Base-by-base conservation (phyloP, 2,888 invertebrate species). In the Dioctria rufipes region DNA sequence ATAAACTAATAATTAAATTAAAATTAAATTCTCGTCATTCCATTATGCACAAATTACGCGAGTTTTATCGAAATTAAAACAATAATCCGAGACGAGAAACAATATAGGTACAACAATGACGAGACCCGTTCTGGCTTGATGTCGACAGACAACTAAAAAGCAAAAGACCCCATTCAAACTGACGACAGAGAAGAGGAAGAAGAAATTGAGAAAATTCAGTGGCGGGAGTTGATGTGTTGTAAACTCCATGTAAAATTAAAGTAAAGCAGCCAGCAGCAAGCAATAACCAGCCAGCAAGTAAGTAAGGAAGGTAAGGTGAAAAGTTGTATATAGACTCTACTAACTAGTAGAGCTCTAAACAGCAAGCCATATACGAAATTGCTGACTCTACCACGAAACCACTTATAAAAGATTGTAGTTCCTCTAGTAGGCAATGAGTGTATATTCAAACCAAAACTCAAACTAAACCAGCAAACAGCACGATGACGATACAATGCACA, bases 101-200 rank as follows among this genome's bases (percentile, higher is more conserved):
- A 25, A 25, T 25, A 46, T 13, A 37, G 25, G 67, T 43, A 2
- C 25, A 46, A 13, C 37, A 25, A 25, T 25, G 25, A 4, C 13
- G 46, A 67, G 81, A 78, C 60, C 69, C 69, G 78, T 78, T 66
- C 42, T 75, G 75, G 65, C 60, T 60, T 75, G 49, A 13, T 81
- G 81, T 81, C 81, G 81, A 58, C 81, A 60, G 78, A 9, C 78
- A 81, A 81, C 81, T 81, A 71, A 80, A 73, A 75, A 40, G 66
- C 37, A 49, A 46, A 67, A 46, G 67, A 42, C 46, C 60, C 49
- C 43, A 49, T 67, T 67, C 67, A 67, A 9, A 9, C 67, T 43
- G 67, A 25, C 25, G 46, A 65, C 5, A 13, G 65, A 65, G 65
- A 40, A 65, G 65, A 65, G 67, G 67, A 49, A 67, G 37, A 67